Evolutionary conservation across 2,113 vertebrate species (phyloP), one percentile per base, ranked within the genome.

Genomic region (Proterorhinus semilunaris): DNA sequence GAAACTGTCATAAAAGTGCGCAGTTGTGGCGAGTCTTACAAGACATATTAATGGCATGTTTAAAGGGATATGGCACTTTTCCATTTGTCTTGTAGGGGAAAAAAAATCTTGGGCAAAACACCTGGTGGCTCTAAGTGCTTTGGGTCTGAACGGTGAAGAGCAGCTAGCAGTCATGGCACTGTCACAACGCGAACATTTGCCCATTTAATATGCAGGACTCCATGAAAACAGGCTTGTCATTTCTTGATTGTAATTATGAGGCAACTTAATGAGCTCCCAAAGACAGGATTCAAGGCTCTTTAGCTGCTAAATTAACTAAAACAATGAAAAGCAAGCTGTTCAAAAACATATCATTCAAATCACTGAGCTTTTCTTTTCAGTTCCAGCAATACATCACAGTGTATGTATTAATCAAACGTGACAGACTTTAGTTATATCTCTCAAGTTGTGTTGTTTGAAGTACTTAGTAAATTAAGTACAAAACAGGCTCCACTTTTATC

Each of bases 81-180:
- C 89, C 89, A 89, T 91, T 90, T 89, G 86, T 88, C 90, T 88
- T 74, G 79, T 86, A 36, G 27, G 87, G 90, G 90, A 91, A 90
- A 86, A 89, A 59, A 90, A 85, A 89, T 82, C 84, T 89, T 63
- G 54, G 66, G 75, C 67, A 79, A 89, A 93, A 92, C 91, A 92
- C 90, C 92, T 93, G 92, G 91, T 59, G 65, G 55, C 80, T 46
- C 81, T 85, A 81, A 86, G 78, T 80, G 73, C 67, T 75, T 76
- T 55, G 76, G 75, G 84, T 90, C 83, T 82, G 85, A 87, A 74
- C 80, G 57, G 73, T 75, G 80, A 82, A 78, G 68, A 81, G 72
- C 71, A 79, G 81, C 82, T 46, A 86, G 87, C 78, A 78, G 81
- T 86, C 87, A 83, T 65, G 16, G 58, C 51, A 16, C 59, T 70